Percentiles rank a stretch among this genome's conserved stretches.
Conservation (phyloP, 1,140 invertebrate genomes). For the Drosophila carrolli region DNA sequence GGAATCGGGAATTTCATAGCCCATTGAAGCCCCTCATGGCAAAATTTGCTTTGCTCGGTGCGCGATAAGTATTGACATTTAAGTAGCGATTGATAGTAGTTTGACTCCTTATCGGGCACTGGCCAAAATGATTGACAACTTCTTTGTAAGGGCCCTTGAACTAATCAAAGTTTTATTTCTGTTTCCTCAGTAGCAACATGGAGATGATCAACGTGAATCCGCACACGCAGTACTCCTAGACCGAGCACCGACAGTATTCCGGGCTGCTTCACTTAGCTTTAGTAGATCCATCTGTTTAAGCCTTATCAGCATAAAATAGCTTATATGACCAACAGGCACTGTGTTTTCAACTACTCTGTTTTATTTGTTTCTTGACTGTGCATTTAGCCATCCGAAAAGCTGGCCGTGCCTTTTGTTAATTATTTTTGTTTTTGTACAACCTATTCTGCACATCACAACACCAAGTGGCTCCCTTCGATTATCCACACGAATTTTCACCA, state of each 20-base stretch:
- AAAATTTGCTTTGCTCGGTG: conserved; percentile 15
- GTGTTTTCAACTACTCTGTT: conserved; percentile 3
- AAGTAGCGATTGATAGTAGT: conserved; percentile 13
- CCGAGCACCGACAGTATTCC: conserved; percentile 11
- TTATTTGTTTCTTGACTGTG: neutral
- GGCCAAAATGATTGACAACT: conserved; percentile 17
- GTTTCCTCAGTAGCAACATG: conserved; percentile 87
- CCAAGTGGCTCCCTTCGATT: neutral
- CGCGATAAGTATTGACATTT: conserved; percentile 40
- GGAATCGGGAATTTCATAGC: neutral
- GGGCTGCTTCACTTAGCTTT: conserved; percentile 41
- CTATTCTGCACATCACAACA: conserved; percentile 8
- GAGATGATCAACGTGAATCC: conserved; percentile 94
- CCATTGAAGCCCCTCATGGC: conserved; percentile 19
- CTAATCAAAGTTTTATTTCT: conserved; percentile 26
- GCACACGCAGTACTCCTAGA: conserved; percentile 89
- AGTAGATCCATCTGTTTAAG: conserved; percentile 45
- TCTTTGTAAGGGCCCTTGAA: neutral
- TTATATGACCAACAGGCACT: conserved; percentile 19
- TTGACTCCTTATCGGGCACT: conserved; percentile 19
- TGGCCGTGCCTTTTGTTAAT: conserved; percentile 36
- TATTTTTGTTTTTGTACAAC: neutral
- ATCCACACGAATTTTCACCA: conserved; percentile 15
- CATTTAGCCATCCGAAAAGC: neutral
- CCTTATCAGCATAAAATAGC: conserved; percentile 34